These are phyloP conservation scores for Adoxophyes honmai DNA, from an alignment of 1,140 invertebrate species.

Conservation along the genomic window DNA sequence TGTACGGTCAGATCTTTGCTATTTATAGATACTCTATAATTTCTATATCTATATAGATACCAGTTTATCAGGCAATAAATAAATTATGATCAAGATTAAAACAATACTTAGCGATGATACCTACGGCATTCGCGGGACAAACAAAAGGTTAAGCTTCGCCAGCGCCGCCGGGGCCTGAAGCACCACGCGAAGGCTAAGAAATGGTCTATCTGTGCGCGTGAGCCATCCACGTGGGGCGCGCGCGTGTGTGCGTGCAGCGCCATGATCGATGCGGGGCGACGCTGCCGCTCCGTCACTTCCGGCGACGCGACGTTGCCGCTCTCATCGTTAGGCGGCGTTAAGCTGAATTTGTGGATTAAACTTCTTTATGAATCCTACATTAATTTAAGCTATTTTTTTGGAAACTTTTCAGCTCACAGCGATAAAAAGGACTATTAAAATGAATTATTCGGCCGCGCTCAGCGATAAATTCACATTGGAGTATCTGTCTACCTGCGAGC, in stretches of 20 bases:
- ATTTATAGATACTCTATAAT: too few species aligned
- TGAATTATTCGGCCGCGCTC: too few species aligned
- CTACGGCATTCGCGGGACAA: too few species aligned
- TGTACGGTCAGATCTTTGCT: too few species aligned
- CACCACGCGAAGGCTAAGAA: constrained; percentile 15
- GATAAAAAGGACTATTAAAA: neutral
- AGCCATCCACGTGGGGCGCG: constrained; percentile 10
- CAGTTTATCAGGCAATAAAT: too few species aligned
- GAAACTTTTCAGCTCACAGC: constrained; percentile 1
- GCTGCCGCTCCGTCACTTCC: constrained; percentile 57
- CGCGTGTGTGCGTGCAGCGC: constrained; percentile 35
- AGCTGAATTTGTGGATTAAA: constrained; percentile 34
- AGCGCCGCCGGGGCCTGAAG: too few species aligned
- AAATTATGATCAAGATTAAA: too few species aligned
- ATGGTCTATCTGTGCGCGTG: constrained; percentile 3
- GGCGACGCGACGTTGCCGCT: constrained; percentile 43
- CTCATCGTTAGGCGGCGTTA: constrained; percentile 28
- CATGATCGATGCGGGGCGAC: constrained; percentile 61
- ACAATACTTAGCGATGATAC: too few species aligned
- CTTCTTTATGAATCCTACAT: constrained; percentile 27
- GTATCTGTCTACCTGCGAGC: too few species aligned
- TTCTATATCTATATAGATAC: too few species aligned
- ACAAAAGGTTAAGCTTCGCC: too few species aligned
- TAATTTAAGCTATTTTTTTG: constrained; percentile 12
- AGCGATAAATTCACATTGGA: too few species aligned